Evolutionary conservation across 2,888 invertebrate species (phyloP).

Genomic region (Parnassius glacialis): DNA sequence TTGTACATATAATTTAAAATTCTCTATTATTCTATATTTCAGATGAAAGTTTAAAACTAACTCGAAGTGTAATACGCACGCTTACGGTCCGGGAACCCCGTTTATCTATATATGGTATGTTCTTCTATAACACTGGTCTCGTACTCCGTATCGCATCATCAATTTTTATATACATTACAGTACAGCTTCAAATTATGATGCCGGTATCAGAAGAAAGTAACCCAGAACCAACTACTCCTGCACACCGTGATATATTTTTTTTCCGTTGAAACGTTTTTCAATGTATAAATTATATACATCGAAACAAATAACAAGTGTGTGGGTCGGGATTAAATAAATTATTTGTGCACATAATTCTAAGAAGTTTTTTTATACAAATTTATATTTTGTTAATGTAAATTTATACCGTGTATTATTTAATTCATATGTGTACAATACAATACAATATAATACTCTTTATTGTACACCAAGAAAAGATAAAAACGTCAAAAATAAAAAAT

Average conservation of each 20-base stretch:
- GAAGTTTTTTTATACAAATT: no score
- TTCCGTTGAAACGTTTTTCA: background rate
- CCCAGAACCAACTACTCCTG: background rate
- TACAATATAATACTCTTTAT: no score
- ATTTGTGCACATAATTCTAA: no score
- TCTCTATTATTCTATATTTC: conserved; percentile 32
- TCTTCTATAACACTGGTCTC: conserved; percentile 42
- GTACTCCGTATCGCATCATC: conserved; percentile 47
- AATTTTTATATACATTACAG: conserved; percentile 56
- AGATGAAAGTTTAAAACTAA: conserved; percentile 47
- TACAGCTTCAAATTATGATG: conserved; percentile 49
- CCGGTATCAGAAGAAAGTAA: conserved; percentile 6
- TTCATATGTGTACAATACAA: no score
- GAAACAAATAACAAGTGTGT: no score
- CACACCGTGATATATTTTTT: background rate
- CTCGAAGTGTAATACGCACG: conserved; percentile 42
- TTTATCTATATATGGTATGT: conserved; percentile 44
- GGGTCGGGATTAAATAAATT: no score
- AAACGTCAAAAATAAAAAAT: no score
- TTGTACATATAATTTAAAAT: no score
- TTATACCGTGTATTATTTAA: no score
- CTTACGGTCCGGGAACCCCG: conserved; percentile 42
- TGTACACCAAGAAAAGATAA: no score
- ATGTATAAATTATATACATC: no score
- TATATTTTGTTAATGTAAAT: no score